Conservation (phyloP, 2,888 invertebrate species). For the Xestoiulus laeticollis region DNA sequence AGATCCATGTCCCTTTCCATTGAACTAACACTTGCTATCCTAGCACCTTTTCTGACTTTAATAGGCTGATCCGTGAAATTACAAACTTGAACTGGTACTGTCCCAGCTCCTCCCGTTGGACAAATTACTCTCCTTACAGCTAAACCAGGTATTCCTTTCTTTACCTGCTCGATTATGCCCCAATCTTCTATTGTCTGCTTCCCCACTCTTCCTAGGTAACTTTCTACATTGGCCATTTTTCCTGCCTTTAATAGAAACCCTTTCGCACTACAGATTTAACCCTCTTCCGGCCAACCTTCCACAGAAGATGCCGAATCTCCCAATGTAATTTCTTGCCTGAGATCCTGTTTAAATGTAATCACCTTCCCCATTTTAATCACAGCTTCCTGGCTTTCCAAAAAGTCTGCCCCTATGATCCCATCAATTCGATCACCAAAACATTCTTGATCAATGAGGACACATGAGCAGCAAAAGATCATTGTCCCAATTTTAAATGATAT, state of each 20-base stretch:
- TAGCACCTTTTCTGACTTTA: no score
- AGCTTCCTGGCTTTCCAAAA: background rate
- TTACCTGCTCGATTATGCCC: no score
- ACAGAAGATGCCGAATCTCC: no score
- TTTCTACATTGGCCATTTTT: background rate
- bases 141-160: background rate
- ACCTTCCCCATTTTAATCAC: background rate
- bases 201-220: background rate
- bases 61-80: background rate
- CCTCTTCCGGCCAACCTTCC: fast-evolving
- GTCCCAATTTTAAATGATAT: background rate
- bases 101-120: background rate
- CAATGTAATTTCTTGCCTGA: background rate
- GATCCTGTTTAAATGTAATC: background rate
- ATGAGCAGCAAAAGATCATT: background rate
- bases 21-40: background rate
- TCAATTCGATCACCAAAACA: background rate
- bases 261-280: no score
- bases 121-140: background rate
- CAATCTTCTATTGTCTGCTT: background rate
- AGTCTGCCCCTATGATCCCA: background rate
- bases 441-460: background rate
- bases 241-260: background rate
- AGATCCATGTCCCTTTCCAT: background rate
- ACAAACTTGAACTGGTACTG: background rate